Base-by-base conservation (phyloP, 2,888 invertebrate genomes). In the Ophonus ardosiacus region DNA sequence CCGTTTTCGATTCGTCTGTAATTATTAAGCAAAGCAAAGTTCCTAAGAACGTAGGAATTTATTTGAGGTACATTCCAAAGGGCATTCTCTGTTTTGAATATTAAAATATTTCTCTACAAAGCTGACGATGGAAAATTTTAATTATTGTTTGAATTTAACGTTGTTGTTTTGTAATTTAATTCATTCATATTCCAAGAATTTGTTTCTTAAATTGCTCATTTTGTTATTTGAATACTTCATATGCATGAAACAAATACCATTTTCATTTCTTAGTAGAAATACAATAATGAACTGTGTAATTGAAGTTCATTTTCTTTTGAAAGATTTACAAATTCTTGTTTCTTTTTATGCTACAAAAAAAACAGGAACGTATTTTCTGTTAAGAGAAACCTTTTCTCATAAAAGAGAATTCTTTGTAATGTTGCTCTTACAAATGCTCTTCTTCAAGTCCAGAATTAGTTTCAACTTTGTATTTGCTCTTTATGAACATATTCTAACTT, bases 21-120 rank as follows among this genome's bases (percentile, higher is more conserved):
- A 68, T 68, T 68, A 65, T 65, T 65, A 65, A 65, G 68, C 68
- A 68, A 68, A 40, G 68, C n/a, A 68, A 68, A 68, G 68, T 38
- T 68, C 68, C 38, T 38, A 24, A 31, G 31, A 68, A 40, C 38
- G 24, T 40, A 68, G 38, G 68, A 38, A 68, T 68, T 68, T 38
- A 68, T 78, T 78, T 78, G 21, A 3, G 57, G 56, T 78, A 57
- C 38, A 57, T 57, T 78, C 56, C 18, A 57, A 78, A 57, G 15
- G 18, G 56, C 57, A 51, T 57, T 78, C 31, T 15, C 15, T 78
- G 57, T 57, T 78, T 78, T 78, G 57, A 78, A 78, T 57, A 51
- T 78, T 78, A 78, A 78, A 57, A 78, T 78, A 10, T 56, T n/a
- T 17, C 38, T 24, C 8, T 56, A 10, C n/a, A 6, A 18, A 21